Conservation (phyloP, 35 echinoderm and acorn worm genomes). For the Ptychodera flava region DNA sequence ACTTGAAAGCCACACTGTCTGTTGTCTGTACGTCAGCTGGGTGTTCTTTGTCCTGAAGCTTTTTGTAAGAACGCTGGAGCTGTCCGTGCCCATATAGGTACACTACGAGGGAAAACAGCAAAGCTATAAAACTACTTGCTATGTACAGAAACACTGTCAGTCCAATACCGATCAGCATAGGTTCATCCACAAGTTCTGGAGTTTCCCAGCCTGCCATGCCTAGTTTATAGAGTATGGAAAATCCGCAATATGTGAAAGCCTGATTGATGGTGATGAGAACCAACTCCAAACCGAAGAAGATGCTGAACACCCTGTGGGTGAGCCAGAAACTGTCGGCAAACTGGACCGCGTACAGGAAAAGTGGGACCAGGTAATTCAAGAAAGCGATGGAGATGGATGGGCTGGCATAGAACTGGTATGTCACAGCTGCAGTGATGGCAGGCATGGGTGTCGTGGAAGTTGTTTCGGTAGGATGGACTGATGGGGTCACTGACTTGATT, state of each 20-base stretch:
- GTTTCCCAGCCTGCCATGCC: conserved; percentile 73
- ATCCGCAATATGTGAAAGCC: conserved; percentile 66
- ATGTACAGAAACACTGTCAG: conserved; percentile 54
- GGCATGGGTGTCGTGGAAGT: neutral
- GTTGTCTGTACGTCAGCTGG: conserved; percentile 1
- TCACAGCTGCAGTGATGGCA: conserved; percentile 10
- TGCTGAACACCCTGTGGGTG: conserved; percentile 83
- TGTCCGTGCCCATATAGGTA: conserved; percentile 77
- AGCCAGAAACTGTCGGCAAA: conserved; percentile 94
- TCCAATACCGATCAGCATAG: conserved; percentile 30
- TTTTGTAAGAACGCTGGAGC: conserved; percentile 44
- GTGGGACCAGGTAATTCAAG: conserved; percentile 81
- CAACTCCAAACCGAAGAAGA: conserved; percentile 62
- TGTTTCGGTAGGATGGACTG: neutral
- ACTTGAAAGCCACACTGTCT: conserved; percentile 48
- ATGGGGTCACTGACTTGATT: neutral
- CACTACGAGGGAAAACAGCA: conserved; percentile 62
- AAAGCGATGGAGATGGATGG: conserved; percentile 22
- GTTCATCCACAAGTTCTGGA: conserved; percentile 28
- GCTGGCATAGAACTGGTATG: conserved; percentile 9
- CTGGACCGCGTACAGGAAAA: conserved; percentile 83
- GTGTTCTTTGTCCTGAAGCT: conserved; percentile 18
- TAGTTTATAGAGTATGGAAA: conserved; percentile 85
- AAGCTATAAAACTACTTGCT: conserved; percentile 80
- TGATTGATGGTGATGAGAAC: conserved; percentile 87